Conservation (phyloP, 2,888 invertebrate genomes). For the Theristus sp. region DNA sequence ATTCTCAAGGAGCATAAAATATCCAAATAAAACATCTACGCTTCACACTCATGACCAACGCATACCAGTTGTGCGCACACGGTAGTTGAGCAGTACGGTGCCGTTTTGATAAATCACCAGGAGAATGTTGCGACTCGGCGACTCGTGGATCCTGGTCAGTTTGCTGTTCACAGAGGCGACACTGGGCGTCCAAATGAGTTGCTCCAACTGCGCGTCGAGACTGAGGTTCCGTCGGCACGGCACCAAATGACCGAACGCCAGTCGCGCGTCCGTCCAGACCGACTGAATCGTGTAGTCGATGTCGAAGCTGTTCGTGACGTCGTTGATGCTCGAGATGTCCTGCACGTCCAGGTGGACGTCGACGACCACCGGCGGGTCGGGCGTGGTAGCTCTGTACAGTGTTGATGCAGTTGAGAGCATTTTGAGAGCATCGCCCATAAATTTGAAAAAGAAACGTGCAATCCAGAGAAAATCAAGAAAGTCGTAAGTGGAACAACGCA, state of each 20-base stretch:
- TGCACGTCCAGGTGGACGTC: background rate
- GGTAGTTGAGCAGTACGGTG: constrained; percentile 4
- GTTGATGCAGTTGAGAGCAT: too few species aligned
- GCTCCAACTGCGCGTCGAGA: background rate
- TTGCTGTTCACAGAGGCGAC: constrained; percentile 2
- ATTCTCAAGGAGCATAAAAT: too few species aligned
- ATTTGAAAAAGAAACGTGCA: too few species aligned
- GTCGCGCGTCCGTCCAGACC: background rate
- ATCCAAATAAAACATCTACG: too few species aligned
- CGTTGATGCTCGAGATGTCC: background rate
- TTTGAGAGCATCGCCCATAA: too few species aligned
- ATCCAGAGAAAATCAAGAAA: too few species aligned
- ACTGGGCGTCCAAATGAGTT: constrained; percentile 1
- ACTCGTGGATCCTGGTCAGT: constrained; percentile 1
- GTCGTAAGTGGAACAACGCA: too few species aligned
- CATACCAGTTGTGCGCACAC: background rate
- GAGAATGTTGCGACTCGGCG: constrained; percentile 4
- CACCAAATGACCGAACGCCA: background rate
- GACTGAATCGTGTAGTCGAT: background rate
- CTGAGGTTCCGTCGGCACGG: too few species aligned
- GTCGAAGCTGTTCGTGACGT: background rate
- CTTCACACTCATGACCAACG: too few species aligned
- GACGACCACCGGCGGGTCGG: background rate
- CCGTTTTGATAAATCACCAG: constrained; percentile 7
- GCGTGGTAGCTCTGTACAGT: background rate